Evolutionary conservation across 2,888 invertebrate species (phyloP).

Genomic region (Stenodera caucasica): DNA sequence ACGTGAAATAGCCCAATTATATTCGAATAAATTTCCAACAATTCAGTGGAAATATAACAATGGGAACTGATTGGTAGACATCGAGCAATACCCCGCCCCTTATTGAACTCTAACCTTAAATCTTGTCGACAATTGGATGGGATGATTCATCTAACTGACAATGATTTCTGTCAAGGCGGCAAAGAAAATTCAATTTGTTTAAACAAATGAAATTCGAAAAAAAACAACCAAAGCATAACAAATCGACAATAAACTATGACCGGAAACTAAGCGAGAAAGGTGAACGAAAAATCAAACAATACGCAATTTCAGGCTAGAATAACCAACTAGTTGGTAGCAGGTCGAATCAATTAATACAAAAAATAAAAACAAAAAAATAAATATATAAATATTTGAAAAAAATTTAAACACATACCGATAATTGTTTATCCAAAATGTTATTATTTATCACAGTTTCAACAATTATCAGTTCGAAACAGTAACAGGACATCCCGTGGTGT

Average conservation of each 20-base stretch:
- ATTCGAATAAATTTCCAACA: not conserved
- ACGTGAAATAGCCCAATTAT: slow-evolving; percentile 22
- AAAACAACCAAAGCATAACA: slow-evolving; percentile 29
- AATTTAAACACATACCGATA: slow-evolving; percentile 23
- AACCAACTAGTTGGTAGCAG: slow-evolving; percentile 31
- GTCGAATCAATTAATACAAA: slow-evolving; percentile 21
- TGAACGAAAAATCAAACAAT: slow-evolving; percentile 39
- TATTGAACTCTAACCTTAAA: slow-evolving; percentile 36
- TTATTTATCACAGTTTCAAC: slow-evolving; percentile 21
- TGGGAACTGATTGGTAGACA: not conserved
- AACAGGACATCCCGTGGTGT: slow-evolving; percentile 44
- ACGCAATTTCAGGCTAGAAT: slow-evolving; percentile 45
- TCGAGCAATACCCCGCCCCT: slow-evolving; percentile 35
- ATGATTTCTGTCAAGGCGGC: too few species aligned
- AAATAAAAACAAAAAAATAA: not conserved
- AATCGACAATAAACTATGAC: slow-evolving; percentile 43
- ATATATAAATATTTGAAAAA: not conserved
- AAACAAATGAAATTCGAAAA: slow-evolving; percentile 12
- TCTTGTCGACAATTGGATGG: slow-evolving; percentile 33
- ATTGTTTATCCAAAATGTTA: slow-evolving; percentile 18
- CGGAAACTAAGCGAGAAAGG: slow-evolving; percentile 28
- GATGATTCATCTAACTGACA: slow-evolving; percentile 27
- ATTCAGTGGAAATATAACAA: too few species aligned
- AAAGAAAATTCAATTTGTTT: slow-evolving; percentile 3
- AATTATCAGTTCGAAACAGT: slow-evolving; percentile 38